phyloP scores from a whole-genome alignment of 2,113 vertebrate species.

The Sula dactylatra region DNA sequence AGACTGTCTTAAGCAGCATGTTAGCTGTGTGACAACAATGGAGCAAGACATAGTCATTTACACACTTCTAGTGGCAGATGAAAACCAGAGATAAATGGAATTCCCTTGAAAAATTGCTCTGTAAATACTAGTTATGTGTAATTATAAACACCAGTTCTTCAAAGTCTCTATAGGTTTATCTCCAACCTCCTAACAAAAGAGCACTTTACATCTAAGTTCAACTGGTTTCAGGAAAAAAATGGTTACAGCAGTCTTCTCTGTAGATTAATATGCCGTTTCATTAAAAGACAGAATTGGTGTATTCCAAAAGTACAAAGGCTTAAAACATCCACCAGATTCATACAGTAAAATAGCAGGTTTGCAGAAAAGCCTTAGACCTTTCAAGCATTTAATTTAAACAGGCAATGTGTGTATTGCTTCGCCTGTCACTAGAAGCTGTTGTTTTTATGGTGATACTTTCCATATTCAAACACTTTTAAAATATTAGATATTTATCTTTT shows the following conservation, averaged over 20 bases:
- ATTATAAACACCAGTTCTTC: not conserved
- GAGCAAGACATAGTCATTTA: not conserved
- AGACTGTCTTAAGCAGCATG: not conserved
- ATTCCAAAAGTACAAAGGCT: not conserved
- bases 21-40: not conserved
- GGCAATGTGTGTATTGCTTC: not conserved
- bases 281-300: not conserved
- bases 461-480: not conserved
- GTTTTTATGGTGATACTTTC: conserved; percentile 1
- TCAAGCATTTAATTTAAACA: conserved; percentile 10
- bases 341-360: not conserved
- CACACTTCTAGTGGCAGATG: not conserved
- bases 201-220: not conserved
- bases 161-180: not conserved
- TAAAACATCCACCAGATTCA: not conserved
- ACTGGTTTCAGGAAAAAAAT: not conserved
- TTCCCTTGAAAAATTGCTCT: not conserved
- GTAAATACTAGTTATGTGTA: not conserved
- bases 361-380: not conserved
- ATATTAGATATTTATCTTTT: conserved; percentile 14
- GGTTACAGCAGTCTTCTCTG: not conserved
- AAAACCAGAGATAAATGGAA: not conserved
- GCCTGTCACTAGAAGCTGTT: not conserved
- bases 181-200: not conserved
- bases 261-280: not conserved